phyloP scores from a whole-genome alignment of 2,113 vertebrate species.

The Amblyopsis rosae region DNA sequence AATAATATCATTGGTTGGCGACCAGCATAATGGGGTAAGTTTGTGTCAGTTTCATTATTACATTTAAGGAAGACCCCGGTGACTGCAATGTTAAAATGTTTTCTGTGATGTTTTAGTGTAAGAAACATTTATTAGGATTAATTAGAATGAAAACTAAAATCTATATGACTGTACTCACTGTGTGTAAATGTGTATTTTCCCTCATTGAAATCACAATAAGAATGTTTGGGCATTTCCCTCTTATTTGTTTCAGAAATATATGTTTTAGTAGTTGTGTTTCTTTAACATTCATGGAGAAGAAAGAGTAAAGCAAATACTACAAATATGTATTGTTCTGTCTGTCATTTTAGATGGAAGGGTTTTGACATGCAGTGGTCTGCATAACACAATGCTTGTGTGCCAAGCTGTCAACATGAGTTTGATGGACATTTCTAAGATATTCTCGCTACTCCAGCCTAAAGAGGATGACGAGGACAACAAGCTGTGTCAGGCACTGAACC shows the following conservation, averaged over 20 bases:
- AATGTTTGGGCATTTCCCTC: neutral
- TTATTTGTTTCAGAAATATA: neutral
- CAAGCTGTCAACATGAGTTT: slow-evolving; percentile 80
- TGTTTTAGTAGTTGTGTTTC: neutral
- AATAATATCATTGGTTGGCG: slow-evolving; percentile 4
- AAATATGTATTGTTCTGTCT: slow-evolving; percentile 1
- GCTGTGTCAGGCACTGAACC: slow-evolving; percentile 81
- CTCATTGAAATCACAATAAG: neutral
- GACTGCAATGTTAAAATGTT: neutral
- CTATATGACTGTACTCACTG: neutral
- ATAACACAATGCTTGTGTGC: slow-evolving; percentile 63
- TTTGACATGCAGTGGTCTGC: slow-evolving; percentile 40
- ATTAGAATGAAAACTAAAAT: no score
- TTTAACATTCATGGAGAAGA: neutral
- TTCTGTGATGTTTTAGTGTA: neutral
- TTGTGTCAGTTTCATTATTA: neutral
- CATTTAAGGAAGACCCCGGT: neutral
- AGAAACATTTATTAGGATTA: neutral
- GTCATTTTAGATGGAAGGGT: slow-evolving; percentile 50
- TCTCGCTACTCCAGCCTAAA: slow-evolving; percentile 87
- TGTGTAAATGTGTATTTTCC: neutral
- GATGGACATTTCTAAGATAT: slow-evolving; percentile 93
- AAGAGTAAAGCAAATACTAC: neutral
- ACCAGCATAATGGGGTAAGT: slow-evolving; percentile 22
- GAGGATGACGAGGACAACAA: slow-evolving; percentile 75